These are phyloP conservation scores for Agrochola litura DNA, from an alignment of 2,888 invertebrate genomes.

Conservation along the genomic window DNA sequence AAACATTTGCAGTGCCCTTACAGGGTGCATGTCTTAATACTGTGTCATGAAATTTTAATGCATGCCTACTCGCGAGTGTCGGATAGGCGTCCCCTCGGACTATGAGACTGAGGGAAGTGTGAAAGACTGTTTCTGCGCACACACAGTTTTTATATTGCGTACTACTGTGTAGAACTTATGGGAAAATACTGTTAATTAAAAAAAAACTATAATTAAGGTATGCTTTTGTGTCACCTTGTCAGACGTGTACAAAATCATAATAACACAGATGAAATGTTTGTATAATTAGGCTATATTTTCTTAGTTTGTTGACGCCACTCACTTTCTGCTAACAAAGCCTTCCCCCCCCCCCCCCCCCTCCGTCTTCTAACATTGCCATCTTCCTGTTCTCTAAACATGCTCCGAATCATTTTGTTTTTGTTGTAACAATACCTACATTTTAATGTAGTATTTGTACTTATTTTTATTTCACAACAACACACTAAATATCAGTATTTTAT, in stretches of 20 bases:
- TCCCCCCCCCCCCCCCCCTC: too few species aligned
- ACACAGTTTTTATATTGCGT: neutral
- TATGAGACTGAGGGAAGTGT: too few species aligned
- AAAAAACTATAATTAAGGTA: neutral
- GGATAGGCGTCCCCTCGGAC: too few species aligned
- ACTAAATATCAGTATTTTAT: neutral
- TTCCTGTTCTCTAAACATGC: neutral
- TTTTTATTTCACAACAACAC: slow-evolving; percentile 55
- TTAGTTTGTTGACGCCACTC: neutral
- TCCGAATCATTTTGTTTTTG: neutral
- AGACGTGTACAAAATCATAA: neutral
- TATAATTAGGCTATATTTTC: neutral
- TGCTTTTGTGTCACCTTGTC: neutral
- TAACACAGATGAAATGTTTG: slow-evolving; percentile 8
- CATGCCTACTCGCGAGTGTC: too few species aligned
- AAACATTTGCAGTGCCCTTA: too few species aligned
- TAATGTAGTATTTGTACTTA: slow-evolving; percentile 10
- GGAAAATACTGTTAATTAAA: neutral
- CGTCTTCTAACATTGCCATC: neutral
- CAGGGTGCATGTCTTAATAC: too few species aligned
- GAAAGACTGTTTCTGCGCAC: too few species aligned
- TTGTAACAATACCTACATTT: neutral
- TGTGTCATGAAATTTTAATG: too few species aligned
- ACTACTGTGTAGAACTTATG: neutral
- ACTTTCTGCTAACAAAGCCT: neutral